These are phyloP conservation scores for Cephalopachus bancanus DNA, from an alignment of 2,797 vertebrate genomes.

Conservation along the genomic window DNA sequence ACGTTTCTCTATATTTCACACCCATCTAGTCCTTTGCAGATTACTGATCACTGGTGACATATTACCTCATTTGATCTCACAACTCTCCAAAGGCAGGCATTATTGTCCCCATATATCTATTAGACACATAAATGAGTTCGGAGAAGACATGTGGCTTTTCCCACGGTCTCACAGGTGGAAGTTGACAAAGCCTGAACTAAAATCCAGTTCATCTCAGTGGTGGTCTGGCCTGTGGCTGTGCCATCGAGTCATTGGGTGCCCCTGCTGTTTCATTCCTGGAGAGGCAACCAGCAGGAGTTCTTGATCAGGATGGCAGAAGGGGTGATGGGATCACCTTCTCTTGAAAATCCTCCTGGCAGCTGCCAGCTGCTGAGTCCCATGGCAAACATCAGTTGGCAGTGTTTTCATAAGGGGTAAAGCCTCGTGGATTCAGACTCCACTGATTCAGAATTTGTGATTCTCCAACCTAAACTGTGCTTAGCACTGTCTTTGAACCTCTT, in stretches of 20 bases:
- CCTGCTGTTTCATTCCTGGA: not conserved
- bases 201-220: not conserved
- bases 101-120: not conserved
- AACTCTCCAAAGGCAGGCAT: not conserved
- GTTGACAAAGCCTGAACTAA: not conserved
- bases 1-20: not conserved
- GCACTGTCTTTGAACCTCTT: slow-evolving; percentile 6
- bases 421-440: slow-evolving; percentile 8
- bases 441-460: slow-evolving; percentile 44
- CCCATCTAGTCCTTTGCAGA: not conserved
- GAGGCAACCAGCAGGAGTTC: not conserved
- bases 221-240: too few species aligned
- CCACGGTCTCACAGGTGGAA: not conserved
- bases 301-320: not conserved
- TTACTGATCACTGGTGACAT: not conserved
- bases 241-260: not conserved
- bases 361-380: not conserved
- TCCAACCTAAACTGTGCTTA: not conserved
- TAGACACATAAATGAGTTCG: not conserved
- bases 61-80: not conserved
- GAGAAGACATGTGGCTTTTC: not conserved
- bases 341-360: not conserved
- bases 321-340: not conserved
- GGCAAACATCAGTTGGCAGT: not conserved
- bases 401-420: not conserved